Percentiles rank a stretch among this genome's conserved stretches.
These are phyloP conservation scores for Macrophya alboannulata DNA, from an alignment of 2,888 invertebrate species.

Conservation along the genomic window DNA sequence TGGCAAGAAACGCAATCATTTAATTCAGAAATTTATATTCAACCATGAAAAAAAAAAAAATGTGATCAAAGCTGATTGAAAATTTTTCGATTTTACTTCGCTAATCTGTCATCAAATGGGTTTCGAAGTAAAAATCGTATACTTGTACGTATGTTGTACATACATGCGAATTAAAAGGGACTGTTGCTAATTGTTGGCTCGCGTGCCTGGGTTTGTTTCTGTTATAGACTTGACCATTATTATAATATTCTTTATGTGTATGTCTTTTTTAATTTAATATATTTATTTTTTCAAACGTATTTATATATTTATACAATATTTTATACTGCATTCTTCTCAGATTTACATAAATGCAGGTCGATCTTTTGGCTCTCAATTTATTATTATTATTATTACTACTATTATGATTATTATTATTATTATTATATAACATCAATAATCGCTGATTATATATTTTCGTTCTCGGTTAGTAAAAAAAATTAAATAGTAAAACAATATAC, in stretches of 20 bases:
- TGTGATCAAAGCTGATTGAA: background rate
- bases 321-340: constrained; percentile 77
- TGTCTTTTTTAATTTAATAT: constrained; percentile 79
- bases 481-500: background rate
- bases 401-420: constrained; percentile 50
- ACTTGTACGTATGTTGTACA: too few relatives aligned
- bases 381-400: constrained; percentile 60
- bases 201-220: constrained; percentile 63
- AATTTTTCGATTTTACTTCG: background rate
- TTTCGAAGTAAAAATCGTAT: background rate
- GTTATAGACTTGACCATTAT: constrained; percentile 76
- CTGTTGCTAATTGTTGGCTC: constrained; percentile 33
- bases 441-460: constrained; percentile 2
- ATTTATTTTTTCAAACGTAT: constrained; percentile 80
- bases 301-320: constrained; percentile 80
- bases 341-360: constrained; percentile 71
- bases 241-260: constrained; percentile 76
- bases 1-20: constrained; percentile 10
- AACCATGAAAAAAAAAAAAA: background rate
- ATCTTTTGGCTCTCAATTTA: constrained; percentile 78
- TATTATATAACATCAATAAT: background rate
- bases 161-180: background rate
- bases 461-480: background rate
- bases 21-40: background rate
- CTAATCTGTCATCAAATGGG: background rate